phyloP scores from a whole-genome alignment of 2,797 vertebrate genomes.

The Nannoperca obscura region DNA sequence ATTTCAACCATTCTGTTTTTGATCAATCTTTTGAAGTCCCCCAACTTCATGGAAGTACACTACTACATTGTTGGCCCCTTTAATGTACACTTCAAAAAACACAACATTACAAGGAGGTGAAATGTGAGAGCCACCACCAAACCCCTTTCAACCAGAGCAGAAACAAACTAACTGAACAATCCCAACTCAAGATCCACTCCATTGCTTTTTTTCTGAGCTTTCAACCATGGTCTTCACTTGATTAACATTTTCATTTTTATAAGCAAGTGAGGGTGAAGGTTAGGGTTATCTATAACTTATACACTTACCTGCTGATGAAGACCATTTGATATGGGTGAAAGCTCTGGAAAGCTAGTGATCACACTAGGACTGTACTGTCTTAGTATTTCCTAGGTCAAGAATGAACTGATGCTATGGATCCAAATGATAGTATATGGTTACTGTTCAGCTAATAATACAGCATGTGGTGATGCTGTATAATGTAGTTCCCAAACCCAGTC shows the following conservation, averaged over 20 bases:
- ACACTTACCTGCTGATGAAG: neutral
- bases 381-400: neutral
- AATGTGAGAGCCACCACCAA: neutral
- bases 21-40: neutral
- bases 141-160: neutral
- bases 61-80: neutral
- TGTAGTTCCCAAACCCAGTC: slow-evolving; percentile 4
- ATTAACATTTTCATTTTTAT: neutral
- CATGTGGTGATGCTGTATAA: neutral
- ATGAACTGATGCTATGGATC: neutral
- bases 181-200: neutral
- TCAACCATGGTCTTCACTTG: neutral
- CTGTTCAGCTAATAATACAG: neutral
- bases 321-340: neutral
- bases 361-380: neutral
- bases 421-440: neutral
- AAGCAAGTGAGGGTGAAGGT: neutral
- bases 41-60: neutral
- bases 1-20: neutral
- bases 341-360: neutral
- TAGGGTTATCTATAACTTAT: neutral
- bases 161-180: neutral
- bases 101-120: neutral
- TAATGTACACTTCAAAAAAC: neutral
- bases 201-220: neutral